Percentiles rank a stretch among this genome's conserved stretches.
Evolutionary conservation across 2,113 vertebrate species (phyloP).

Genomic region (Lampris megalopsis): DNA sequence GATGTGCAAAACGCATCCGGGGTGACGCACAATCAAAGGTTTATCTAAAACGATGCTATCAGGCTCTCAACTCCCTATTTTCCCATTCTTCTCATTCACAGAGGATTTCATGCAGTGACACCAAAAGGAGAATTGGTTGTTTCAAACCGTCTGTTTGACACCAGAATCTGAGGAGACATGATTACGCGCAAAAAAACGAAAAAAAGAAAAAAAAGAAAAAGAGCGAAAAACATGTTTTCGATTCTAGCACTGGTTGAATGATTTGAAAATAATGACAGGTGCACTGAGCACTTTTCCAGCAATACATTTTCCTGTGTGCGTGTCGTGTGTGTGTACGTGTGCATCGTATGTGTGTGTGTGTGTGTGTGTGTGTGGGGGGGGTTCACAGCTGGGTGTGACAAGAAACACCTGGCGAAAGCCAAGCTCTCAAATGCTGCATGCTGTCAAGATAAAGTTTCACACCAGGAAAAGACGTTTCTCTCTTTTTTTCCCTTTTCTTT

Average conservation of each 20-base stretch:
- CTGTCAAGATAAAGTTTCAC: constrained; percentile 67
- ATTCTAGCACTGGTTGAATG: constrained; percentile 20
- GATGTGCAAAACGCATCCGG: constrained; percentile 40
- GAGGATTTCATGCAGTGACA: not conserved
- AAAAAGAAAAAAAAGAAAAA: not conserved
- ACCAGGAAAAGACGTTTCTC: constrained; percentile 36
- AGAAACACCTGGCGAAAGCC: constrained; percentile 80
- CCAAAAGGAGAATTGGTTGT: not conserved
- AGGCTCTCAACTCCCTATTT: constrained; percentile 48
- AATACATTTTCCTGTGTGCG: not conserved
- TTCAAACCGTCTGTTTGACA: not conserved
- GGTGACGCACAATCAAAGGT: not conserved
- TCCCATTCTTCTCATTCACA: constrained; percentile 8
- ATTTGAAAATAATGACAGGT: constrained; percentile 61
- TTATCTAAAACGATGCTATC: not conserved
- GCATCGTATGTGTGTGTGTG: not conserved
- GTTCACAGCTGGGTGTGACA: constrained; percentile 76
- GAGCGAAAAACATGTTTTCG: constrained; percentile 12
- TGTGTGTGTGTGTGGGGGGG: constrained; percentile 4
- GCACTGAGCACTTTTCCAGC: constrained; percentile 20
- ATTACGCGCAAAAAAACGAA: not conserved
- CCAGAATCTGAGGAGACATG: constrained; percentile 6
- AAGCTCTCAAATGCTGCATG: constrained; percentile 72
- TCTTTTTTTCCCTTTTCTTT: not conserved
- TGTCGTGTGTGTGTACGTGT: not conserved